Base-by-base conservation (phyloP, 2,797 vertebrate species). In the Serranus cabrilla region DNA sequence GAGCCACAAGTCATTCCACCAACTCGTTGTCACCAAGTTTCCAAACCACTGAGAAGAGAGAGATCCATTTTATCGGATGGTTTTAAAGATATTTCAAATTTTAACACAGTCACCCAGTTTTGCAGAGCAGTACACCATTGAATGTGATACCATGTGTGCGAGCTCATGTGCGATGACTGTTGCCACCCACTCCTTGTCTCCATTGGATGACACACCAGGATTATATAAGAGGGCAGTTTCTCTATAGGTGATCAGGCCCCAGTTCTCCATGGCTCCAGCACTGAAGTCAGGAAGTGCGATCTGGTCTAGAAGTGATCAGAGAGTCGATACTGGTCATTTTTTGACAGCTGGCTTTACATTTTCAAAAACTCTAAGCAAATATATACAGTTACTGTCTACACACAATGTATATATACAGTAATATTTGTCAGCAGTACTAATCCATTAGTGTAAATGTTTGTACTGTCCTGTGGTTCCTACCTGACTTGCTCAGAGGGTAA, bases 1-100 rank as follows among this genome's bases (percentile, higher is more conserved):
- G 76, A 99, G 94, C 98, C 98, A 99, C 73, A 99, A 86, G 90
- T 98, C 96, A 0, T 97, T 99, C 98, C 98, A 99, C 98, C 98
- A 99, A 11, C 25, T 93, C 47, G 95, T 89, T 0, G 98, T 99
- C 86, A 99, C 98, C 74, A 99, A 91, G 89, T 99, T 99, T 46
- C 98, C 98, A 12, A 99, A 99, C 98, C 98, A 98, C 98, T 99
- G 77, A n/a, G 46, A 40, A 39, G n/a, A 76, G 45, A 81, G n/a
- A 73, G 50, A 23, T 60, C 47, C 1, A 63, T 54, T 25, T 82
- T 45, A 76, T 67, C 43, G 12, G 12, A 58, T 2, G 2, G 21
- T 67, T 66, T 42, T 1, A 27, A 73, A 21, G 10, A 21, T 39
- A 13, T 52, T 43, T 46, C 21, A 23, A 37, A 18, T 11, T 3